Conservation (phyloP, 2,888 invertebrate genomes). For the Leucophenga montana region DNA sequence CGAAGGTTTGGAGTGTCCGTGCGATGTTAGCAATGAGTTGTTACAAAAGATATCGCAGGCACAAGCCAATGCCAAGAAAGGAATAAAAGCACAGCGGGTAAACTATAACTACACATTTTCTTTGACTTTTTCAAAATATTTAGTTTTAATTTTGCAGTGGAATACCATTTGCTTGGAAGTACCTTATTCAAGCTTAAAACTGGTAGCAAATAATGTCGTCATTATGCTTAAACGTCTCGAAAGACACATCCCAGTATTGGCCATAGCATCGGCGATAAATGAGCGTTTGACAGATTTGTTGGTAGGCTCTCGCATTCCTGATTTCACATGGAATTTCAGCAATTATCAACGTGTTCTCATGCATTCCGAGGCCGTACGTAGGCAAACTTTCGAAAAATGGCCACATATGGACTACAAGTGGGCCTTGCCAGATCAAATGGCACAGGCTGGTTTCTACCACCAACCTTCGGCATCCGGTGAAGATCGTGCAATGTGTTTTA, state of each 20-base stretch:
- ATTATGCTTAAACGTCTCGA: constrained; percentile 87
- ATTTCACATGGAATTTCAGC: constrained; percentile 70
- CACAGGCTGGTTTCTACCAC: constrained; percentile 97
- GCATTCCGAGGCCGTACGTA: constrained; percentile 93
- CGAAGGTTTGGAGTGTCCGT: constrained; percentile 84
- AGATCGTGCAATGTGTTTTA: constrained; percentile 97
- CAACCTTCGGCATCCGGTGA: constrained; percentile 92
- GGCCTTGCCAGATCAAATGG: constrained; percentile 97
- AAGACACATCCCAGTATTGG: constrained; percentile 87
- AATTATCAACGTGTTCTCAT: constrained; percentile 77
- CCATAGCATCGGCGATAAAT: constrained; percentile 91
- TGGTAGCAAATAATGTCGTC: constrained; percentile 86
- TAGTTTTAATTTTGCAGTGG: constrained; percentile 78
- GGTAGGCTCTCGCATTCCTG: constrained; percentile 72
- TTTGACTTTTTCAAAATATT: background rate
- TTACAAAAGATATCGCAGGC: constrained; percentile 82
- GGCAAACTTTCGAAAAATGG: constrained; percentile 94
- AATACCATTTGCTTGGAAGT: constrained; percentile 89
- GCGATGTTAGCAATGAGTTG: constrained; percentile 85
- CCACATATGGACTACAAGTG: constrained; percentile 98
- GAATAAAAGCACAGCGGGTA: constrained; percentile 93
- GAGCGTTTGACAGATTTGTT: constrained; percentile 88
- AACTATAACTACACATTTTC: constrained; percentile 41
- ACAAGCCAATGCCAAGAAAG: constrained; percentile 83
- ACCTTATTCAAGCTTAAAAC: constrained; percentile 84